phyloP scores from a whole-genome alignment of 2,113 vertebrate species.

The Pteruthius melanotis region DNA sequence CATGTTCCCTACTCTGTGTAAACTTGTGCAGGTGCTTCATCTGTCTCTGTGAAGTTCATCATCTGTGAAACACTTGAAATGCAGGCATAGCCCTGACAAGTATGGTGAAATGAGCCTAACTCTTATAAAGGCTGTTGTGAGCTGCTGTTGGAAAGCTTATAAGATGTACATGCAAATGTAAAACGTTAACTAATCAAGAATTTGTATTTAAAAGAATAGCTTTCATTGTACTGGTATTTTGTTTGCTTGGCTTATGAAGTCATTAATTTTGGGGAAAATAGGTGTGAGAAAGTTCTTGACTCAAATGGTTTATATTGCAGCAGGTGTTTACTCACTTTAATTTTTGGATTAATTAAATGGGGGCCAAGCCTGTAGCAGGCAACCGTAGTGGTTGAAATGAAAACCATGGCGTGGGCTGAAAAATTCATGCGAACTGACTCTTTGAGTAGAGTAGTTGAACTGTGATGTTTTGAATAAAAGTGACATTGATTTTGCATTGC shows the following conservation, averaged over 20 bases:
- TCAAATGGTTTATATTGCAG: background rate
- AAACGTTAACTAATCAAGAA: background rate
- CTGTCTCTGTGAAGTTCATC: background rate
- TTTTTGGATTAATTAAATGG: constrained; percentile 26
- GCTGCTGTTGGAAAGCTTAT: background rate
- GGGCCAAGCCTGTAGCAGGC: background rate
- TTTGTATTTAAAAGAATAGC: background rate
- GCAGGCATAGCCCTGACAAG: background rate
- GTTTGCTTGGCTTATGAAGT: background rate
- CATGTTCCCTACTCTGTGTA: background rate
- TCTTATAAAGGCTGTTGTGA: background rate
- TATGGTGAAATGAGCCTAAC: background rate
- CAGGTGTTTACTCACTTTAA: background rate
- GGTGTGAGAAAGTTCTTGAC: constrained; percentile 33
- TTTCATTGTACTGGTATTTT: background rate
- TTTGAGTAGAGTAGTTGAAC: background rate
- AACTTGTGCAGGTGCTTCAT: background rate
- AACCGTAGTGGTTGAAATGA: background rate
- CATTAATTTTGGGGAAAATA: background rate
- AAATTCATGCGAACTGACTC: background rate
- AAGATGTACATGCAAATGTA: background rate
- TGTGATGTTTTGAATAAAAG: background rate
- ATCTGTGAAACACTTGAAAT: background rate
- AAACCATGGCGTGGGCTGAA: background rate
- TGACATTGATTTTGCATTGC: background rate